phyloP scores from a whole-genome alignment of 2,113 vertebrate species.

The Perccottus glenii region DNA sequence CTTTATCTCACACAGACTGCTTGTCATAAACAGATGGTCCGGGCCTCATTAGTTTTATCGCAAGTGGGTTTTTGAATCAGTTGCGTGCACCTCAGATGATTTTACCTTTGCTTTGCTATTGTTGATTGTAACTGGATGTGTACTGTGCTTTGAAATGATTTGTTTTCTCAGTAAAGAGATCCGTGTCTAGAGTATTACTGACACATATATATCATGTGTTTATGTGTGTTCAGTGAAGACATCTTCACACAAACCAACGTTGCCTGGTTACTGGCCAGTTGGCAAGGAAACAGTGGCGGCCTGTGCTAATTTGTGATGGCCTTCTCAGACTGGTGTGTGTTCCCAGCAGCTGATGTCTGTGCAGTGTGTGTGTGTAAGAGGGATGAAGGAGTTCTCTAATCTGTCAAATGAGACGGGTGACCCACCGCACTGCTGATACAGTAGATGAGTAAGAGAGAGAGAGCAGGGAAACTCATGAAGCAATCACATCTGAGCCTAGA shows the following conservation, averaged over 20 bases:
- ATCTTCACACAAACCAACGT: conserved; percentile 49
- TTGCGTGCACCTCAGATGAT: neutral
- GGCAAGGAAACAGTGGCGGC: conserved; percentile 63
- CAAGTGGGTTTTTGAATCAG: conserved; percentile 12
- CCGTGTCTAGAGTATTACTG: conserved; percentile 29
- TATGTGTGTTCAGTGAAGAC: conserved; percentile 30
- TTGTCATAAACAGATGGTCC: conserved; percentile 9
- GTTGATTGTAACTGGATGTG: conserved; percentile 4
- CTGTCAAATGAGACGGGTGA: conserved; percentile 49
- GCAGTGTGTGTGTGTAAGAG: neutral
- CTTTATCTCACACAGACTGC: conserved; percentile 4
- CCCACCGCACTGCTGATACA: conserved; percentile 41
- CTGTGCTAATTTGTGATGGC: conserved; percentile 56
- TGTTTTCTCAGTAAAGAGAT: neutral
- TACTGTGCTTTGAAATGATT: neutral
- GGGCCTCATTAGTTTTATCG: too few relatives aligned
- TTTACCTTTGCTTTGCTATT: neutral
- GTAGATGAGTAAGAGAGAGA: conserved; percentile 2
- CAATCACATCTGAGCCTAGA: neutral
- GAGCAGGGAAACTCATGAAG: neutral
- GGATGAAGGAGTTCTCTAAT: conserved; percentile 45
- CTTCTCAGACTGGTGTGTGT: conserved; percentile 6
- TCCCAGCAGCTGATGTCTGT: too few relatives aligned
- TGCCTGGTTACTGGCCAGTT: conserved; percentile 73
- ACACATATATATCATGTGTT: conserved; percentile 8